Conservation (phyloP, 2,888 invertebrate genomes). For the Tenthredo amoena region DNA sequence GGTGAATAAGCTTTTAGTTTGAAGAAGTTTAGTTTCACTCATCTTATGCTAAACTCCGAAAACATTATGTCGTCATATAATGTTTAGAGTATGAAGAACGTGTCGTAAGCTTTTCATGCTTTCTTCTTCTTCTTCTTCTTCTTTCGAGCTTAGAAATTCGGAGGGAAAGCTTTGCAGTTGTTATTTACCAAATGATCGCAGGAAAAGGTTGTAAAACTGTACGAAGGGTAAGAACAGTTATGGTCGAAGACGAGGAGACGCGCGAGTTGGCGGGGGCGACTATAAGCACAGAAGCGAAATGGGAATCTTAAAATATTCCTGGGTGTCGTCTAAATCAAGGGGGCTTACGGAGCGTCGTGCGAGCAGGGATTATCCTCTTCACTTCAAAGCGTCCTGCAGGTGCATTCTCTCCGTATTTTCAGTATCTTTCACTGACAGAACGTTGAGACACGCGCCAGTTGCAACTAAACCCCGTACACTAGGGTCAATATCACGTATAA, state of each 20-base stretch:
- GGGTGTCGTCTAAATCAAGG: conserved; percentile 76
- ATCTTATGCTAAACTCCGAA: background rate
- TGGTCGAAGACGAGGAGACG: conserved; percentile 21
- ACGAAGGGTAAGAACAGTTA: conserved; percentile 22
- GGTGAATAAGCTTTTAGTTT: background rate
- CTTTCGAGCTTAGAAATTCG: background rate
- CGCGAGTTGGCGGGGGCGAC: conserved; percentile 18
- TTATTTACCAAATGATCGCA: conserved; percentile 25
- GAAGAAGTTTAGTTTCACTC: background rate
- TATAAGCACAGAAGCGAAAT: conserved; percentile 64
- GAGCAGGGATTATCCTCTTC: conserved; percentile 76
- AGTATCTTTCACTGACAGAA: conserved; percentile 61
- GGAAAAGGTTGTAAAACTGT: conserved; percentile 13
- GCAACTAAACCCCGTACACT: conserved; percentile 55
- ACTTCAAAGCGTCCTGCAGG: conserved; percentile 77
- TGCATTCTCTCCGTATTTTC: conserved; percentile 69
- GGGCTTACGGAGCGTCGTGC: conserved; percentile 76
- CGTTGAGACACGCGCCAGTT: conserved; percentile 73
- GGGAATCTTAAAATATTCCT: conserved; percentile 77
- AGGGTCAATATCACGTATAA: conserved; percentile 32
- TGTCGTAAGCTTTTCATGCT: background rate
- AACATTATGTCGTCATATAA: background rate
- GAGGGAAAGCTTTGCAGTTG: conserved; percentile 17
- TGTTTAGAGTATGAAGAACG: background rate
- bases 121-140: background rate